Evolutionary conservation across 1,140 invertebrate species (phyloP), one percentile per base, ranked within the genome.

Genomic region (Megalopta genalis): DNA sequence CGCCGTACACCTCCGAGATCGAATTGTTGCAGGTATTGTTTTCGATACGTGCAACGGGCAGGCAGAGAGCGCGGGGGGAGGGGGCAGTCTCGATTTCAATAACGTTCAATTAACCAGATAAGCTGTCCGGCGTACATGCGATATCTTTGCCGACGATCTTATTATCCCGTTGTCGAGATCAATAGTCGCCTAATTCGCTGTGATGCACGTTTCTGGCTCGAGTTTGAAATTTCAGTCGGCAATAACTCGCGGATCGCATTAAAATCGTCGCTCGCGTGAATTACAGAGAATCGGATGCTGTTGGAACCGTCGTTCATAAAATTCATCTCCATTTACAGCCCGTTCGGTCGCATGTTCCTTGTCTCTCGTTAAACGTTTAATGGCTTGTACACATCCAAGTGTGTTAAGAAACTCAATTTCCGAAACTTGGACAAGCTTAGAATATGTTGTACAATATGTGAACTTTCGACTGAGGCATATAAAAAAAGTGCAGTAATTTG

Each of bases 21-120:
- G 5, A 74, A 63, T 25, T 2, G 14, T 74, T 57, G 5, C 6
- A 16, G 12, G 9, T 6, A 39, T 23, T 60, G 49, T 52, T 21
- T 46, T 21, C 49, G 42, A 54, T 14, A 5, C 49, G 16, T 5
- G 49, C 16, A 54, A 54, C 64, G 12, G 9, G 3, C 3, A 6
- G 16, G 6, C 42, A 8, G 23, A 12, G 63, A 25, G 18, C 16
- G 67, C 10, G 32, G 32, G 32, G 32, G 32, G 32, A 4, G 32
- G 7, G 67, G 62, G 3, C 4, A 5, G 7, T 32, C 18, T 52
- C 32, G 46, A 1, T 63, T 32, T 71, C 49, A 27, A 27, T 64
- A 42, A 71, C 27, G 49, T 71, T 77, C 59, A 71, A 64, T 77
- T 64, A 64, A 10, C 16, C 12, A 18, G 57, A 64, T 68, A 52